These are phyloP conservation scores for Cephus pygmeus DNA, from an alignment of 2,888 invertebrate genomes.

Conservation along the genomic window DNA sequence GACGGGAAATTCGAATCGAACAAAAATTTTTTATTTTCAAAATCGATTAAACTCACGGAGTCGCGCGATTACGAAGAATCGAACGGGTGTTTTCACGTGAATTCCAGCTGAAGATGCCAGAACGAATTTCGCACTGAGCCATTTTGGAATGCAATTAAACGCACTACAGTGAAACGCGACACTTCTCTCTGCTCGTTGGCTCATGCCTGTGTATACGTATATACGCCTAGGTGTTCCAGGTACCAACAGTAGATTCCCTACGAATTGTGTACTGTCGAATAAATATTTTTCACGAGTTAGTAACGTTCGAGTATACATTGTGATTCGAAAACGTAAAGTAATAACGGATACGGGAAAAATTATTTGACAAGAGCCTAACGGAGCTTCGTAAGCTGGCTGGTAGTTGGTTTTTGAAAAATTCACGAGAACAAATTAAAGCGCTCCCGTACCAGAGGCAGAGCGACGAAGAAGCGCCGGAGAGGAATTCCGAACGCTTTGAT, in stretches of 20 bases:
- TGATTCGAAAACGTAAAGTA: background rate
- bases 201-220: conserved; percentile 4
- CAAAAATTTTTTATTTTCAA: background rate
- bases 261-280: background rate
- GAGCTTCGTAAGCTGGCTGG: background rate
- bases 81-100: conserved; percentile 32
- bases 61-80: background rate
- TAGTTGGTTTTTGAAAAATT: background rate
- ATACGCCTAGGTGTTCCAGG: background rate
- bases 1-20: background rate
- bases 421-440: background rate
- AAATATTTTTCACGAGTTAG: background rate
- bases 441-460: background rate
- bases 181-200: conserved; percentile 22
- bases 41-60: background rate
- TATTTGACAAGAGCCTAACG: background rate
- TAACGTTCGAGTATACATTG: background rate
- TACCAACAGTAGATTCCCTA: background rate
- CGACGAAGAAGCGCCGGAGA: background rate
- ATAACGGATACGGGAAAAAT: background rate
- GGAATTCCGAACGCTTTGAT: conserved; percentile 47
- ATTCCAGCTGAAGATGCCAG: conserved; percentile 40
- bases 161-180: conserved; percentile 56
- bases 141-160: conserved; percentile 64
- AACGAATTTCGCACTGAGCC: conserved; percentile 51